phyloP scores from a whole-genome alignment of 2,113 vertebrate species.

The Micronisus gabar region DNA sequence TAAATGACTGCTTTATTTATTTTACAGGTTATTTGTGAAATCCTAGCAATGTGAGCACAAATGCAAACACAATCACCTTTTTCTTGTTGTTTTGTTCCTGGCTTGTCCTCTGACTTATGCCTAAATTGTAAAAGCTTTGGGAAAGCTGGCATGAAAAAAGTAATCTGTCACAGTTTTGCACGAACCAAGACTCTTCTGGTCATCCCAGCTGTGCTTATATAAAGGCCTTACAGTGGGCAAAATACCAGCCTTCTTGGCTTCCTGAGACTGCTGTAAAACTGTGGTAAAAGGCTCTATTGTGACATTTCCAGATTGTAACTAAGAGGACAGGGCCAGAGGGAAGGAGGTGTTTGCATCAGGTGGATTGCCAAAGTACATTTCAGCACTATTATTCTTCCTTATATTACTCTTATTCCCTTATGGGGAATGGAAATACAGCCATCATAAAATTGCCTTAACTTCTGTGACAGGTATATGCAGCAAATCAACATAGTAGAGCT shows the following conservation, averaged over 20 bases:
- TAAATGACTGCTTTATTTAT: background rate
- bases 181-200: background rate
- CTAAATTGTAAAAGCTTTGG: background rate
- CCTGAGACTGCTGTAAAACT: background rate
- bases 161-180: background rate
- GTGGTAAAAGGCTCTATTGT: background rate
- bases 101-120: background rate
- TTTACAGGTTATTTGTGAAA: background rate
- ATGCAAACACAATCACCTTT: background rate
- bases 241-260: background rate
- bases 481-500: background rate
- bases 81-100: background rate
- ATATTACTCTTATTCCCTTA: background rate
- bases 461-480: background rate
- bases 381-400: background rate
- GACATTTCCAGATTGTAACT: background rate
- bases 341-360: background rate
- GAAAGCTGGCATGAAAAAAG: background rate
- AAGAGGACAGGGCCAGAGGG: background rate
- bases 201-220: background rate
- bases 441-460: background rate
- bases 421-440: background rate
- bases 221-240: background rate
- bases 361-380: background rate
- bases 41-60: background rate